Evolutionary conservation across 2,113 vertebrate genomes (phyloP), one percentile per base, ranked within the genome.

Genomic region (Petroica traversi): DNA sequence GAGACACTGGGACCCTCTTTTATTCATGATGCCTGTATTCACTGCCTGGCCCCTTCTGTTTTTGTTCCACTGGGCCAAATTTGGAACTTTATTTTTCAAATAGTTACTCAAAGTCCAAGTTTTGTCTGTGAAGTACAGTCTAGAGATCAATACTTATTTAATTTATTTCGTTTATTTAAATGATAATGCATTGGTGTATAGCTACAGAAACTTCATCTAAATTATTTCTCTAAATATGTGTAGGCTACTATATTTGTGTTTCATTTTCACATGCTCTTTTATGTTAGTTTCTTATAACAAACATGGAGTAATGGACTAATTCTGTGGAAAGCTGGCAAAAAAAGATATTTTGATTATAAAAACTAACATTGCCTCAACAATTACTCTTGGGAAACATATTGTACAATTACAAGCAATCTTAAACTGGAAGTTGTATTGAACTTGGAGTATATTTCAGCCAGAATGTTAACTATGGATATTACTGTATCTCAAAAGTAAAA

Each of bases 401-500:
- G 31, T 71, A 79, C 36, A 45, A 24, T 77, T 34, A 12, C 66
- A 80, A 72, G 18, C 31, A 72, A 3, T 91, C 23, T 84, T 87
- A 55, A 89, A 55, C 46, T 74, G 80, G 17, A 88, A 83, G 28
- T 33, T 85, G 7, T 31, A 26, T 79, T 88, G 88, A 64, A 48
- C 10, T 52, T 72, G 38, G 25, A 86, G 23, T 88, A 5, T 82
- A 43, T 91, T 92, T 92, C 64, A 85, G 45, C 82, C 81, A 19
- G 19, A 87, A 4, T 81, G 57, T 76, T 95, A 93, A 94, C 38
- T 89, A 1, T 85, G 88, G 26, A 28, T 78, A 11, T 89, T 74
- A 14, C 38, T 93, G 29, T 97, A 49, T 94, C 92, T 97, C 90
- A 67, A 77, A 97, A 99, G 99, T 99, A 87, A 99, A 98, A 96